A percentile compares a stretch with the other conserved stretches of the same genome.
Conservation (phyloP, 2,113 vertebrate genomes). For the Syrmaticus mikado region DNA sequence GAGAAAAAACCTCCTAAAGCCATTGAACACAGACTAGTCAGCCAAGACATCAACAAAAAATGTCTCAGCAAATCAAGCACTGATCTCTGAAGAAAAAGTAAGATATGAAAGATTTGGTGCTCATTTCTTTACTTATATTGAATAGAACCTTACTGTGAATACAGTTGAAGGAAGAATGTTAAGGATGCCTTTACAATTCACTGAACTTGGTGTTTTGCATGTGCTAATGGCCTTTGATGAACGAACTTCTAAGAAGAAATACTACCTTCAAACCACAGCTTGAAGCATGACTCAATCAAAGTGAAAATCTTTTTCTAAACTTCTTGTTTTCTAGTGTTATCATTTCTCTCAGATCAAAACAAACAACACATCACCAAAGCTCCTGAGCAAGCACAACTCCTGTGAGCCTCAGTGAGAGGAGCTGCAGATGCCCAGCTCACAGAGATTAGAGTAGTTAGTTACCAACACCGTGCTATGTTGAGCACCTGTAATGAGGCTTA, state of each 20-base stretch:
- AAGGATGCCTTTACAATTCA: neutral
- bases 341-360: neutral
- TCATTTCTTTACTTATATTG: neutral
- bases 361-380: neutral
- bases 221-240: neutral
- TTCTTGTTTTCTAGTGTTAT: neutral
- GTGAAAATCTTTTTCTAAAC: neutral
- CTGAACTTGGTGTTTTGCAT: neutral
- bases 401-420: no score
- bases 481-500: neutral
- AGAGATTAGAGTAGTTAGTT: neutral
- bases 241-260: neutral
- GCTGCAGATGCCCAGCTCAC: neutral
- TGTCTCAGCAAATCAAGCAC: neutral
- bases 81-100: neutral
- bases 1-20: neutral
- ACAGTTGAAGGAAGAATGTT: neutral
- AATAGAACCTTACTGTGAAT: neutral
- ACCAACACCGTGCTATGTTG: neutral
- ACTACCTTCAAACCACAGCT: neutral
- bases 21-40: neutral
- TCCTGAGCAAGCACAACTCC: neutral
- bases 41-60: neutral
- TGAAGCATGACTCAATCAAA: neutral
- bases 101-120: neutral